Conservation (phyloP, 1,140 invertebrate species). For the Atta cephalotes region DNA sequence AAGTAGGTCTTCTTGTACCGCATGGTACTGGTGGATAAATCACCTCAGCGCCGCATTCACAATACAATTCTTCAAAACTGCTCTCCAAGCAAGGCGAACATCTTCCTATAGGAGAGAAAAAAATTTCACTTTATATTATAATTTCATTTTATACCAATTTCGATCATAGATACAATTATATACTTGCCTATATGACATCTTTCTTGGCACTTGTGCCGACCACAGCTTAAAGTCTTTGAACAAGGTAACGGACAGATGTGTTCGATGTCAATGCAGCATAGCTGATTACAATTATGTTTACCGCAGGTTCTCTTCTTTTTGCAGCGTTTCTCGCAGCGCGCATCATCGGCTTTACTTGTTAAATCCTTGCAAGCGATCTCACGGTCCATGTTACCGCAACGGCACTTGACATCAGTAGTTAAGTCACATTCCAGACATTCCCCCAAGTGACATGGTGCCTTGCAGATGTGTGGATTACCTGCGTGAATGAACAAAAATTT, state of each 20-base stretch:
- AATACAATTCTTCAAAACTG: constrained; percentile 96
- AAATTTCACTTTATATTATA: background rate
- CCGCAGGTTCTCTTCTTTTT: constrained; percentile 93
- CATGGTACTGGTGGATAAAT: constrained; percentile 96
- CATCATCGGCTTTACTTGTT: constrained; percentile 90
- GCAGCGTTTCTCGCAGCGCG: constrained; percentile 96
- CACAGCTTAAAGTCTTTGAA: constrained; percentile 93
- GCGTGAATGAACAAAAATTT: constrained; percentile 56
- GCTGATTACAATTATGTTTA: constrained; percentile 95
- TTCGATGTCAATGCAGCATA: constrained; percentile 94
- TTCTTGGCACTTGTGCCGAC: constrained; percentile 94
- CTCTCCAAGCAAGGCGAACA: constrained; percentile 94
- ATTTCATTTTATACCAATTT: constrained; percentile 9
- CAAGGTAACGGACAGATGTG: constrained; percentile 95
- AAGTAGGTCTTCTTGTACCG: constrained; percentile 94
- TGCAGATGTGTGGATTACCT: constrained; percentile 91
- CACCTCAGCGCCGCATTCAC: constrained; percentile 95
- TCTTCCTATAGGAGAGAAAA: constrained; percentile 83
- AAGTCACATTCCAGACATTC: constrained; percentile 94
- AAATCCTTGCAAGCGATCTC: constrained; percentile 93
- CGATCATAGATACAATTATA: background rate
- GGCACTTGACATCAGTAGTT: constrained; percentile 92
- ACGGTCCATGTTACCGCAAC: constrained; percentile 95
- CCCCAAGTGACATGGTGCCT: constrained; percentile 92
- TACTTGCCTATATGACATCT: constrained; percentile 93